Evolutionary conservation across 2,888 invertebrate species (phyloP), one percentile per base, ranked within the genome.

Genomic region (Adelognathus sp.): DNA sequence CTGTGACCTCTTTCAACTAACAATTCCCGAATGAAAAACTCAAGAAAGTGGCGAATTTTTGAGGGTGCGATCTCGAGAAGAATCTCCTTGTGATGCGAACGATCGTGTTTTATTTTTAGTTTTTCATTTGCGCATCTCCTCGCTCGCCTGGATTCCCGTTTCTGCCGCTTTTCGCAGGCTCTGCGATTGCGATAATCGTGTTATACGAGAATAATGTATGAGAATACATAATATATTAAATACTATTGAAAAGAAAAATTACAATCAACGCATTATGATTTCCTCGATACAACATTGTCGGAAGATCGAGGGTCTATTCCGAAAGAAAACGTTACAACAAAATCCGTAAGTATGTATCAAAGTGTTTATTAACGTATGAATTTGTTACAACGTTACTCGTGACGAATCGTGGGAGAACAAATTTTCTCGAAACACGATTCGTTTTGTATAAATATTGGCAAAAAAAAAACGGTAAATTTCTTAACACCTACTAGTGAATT

Each of bases 181-280:
- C n/a, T n/a, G n/a, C 46, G 29, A 60, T 66, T 29, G 33, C 29
- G 60, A 2, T 9, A 54, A 56, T 67, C 54, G 41, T 67, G 14
- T 18, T 67, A 6, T 82, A n/a, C n/a, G n/a, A n/a, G n/a, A n/a
- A n/a, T 85, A 85, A 86, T 84, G 80, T 79, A 81, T 81, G 84
- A 87, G 85, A 83, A 86, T 86, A 86, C 82, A 86, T 88, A 89
- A 88, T 88, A 88, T 88, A 89, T 89, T 88, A 86, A 86, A 87
- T 87, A 89, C 85, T 88, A 88, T 89, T 89, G 85, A 74, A 82
- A 88, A 83, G 86, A 82, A 52, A 7, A 41, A 46, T 14, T 29
- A 16, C 50, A 3, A 66, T 27, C 4, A 21, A 24, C 21, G 2
- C 50, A 9, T 46, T 21, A 1, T 11, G 1, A 21, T 24, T 50